Conservation (phyloP, 2,888 invertebrate species). For the Drosophila paranaensis region DNA sequence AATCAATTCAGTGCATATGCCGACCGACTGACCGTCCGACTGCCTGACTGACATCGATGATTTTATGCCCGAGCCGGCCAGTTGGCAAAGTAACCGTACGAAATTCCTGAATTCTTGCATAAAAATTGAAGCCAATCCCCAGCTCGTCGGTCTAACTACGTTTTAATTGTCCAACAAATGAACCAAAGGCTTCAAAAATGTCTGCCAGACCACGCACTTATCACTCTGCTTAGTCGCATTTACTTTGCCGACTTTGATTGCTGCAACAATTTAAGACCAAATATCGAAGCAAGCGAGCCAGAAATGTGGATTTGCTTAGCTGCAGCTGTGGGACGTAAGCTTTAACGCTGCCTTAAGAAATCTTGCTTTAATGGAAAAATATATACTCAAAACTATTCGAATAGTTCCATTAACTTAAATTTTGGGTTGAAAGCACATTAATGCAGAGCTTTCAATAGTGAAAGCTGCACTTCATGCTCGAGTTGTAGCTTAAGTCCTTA, state of each 20-base stretch:
- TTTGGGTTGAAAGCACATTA: background rate
- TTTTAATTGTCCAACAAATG: constrained; percentile 18
- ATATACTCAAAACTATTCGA: background rate
- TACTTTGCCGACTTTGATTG: background rate
- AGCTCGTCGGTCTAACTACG: background rate
- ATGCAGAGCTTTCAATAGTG: background rate
- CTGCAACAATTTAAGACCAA: background rate
- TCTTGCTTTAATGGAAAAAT: too few species aligned
- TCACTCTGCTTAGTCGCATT: background rate
- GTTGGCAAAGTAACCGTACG: constrained; percentile 22
- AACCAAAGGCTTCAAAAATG: background rate
- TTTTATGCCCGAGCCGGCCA: constrained; percentile 29
- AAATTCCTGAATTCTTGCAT: constrained; percentile 19
- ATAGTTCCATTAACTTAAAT: background rate
- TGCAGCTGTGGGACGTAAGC: background rate
- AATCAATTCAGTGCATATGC: constrained; percentile 57
- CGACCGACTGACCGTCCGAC: constrained; percentile 29
- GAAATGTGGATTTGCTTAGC: background rate
- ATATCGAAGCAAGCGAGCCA: background rate
- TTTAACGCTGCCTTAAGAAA: background rate
- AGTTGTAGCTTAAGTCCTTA: too few species aligned
- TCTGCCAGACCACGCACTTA: background rate
- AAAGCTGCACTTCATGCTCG: background rate
- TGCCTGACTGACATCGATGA: constrained; percentile 39
- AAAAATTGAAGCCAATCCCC: constrained; percentile 11